These are phyloP conservation scores for Onychomys arenicola DNA, from an alignment of 2,797 vertebrate species.

Conservation along the genomic window DNA sequence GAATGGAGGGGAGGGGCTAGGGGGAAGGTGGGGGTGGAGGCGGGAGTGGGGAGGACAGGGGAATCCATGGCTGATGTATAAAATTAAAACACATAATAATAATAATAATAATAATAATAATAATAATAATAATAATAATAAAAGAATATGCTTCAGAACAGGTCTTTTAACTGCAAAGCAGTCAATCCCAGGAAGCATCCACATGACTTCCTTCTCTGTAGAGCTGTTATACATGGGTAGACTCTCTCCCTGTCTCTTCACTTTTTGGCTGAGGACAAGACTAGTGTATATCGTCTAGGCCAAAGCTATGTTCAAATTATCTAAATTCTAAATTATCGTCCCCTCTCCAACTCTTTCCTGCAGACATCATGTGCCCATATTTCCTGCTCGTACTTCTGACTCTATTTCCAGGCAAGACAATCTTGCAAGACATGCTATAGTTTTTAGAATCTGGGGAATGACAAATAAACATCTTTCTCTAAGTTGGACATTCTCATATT, in stretches of 20 bases:
- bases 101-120: no score
- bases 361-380: not conserved
- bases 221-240: not conserved
- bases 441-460: not conserved
- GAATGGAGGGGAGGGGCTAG: no score
- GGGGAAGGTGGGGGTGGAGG: no score
- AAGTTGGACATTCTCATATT: not conserved
- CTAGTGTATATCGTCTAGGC: not conserved
- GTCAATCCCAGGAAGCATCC: no score
- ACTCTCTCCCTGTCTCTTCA: not conserved
- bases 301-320: not conserved
- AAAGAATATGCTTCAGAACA: not conserved
- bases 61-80: no score
- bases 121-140: no score
- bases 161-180: not conserved
- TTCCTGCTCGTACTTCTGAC: not conserved
- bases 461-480: not conserved
- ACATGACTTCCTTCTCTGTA: not conserved
- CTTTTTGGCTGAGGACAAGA: accelerated
- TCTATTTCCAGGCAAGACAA: not conserved
- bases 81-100: no score
- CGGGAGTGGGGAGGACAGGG: no score
- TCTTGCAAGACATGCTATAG: accelerated
- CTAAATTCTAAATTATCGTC: not conserved
- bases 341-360: not conserved